Conservation (phyloP, 2,888 invertebrate genomes). For the Myopa tessellatipennis region DNA sequence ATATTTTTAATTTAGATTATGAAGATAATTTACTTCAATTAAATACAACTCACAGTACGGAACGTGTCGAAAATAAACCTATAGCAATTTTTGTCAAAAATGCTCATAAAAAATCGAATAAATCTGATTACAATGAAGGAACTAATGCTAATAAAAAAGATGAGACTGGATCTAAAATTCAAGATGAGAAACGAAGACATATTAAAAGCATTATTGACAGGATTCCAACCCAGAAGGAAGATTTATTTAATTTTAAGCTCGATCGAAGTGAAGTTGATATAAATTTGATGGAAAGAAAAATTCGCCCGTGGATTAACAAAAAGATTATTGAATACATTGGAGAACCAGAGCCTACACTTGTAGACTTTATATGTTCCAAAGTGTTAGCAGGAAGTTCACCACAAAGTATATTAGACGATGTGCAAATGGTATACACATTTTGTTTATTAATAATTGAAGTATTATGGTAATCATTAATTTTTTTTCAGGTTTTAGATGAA, state of each 20-base stretch:
- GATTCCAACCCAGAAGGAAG: conserved; percentile 97
- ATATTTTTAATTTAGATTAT: not conserved
- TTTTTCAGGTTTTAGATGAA: conserved; percentile 92
- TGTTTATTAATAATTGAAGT: not conserved
- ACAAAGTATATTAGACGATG: conserved; percentile 95
- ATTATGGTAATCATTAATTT: not conserved
- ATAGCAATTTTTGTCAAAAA: conserved; percentile 30
- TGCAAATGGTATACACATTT: conserved; percentile 87
- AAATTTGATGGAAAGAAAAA: conserved; percentile 91
- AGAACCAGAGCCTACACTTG: conserved; percentile 96
- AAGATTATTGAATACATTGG: conserved; percentile 99
- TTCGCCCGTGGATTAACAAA: conserved; percentile 99
- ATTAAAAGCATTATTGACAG: conserved; percentile 98
- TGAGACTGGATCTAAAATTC: conserved; percentile 76
- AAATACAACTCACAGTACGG: conserved; percentile 15
- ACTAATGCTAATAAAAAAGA: conserved; percentile 68
- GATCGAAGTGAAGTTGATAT: conserved; percentile 88
- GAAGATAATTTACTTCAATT: conserved; percentile 5
- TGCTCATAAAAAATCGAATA: conserved; percentile 56
- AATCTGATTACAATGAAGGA: conserved; percentile 56
- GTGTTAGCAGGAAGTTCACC: conserved; percentile 94
- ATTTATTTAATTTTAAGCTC: conserved; percentile 93
- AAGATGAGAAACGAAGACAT: conserved; percentile 95
- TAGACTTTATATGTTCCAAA: conserved; percentile 99
- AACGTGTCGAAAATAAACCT: conserved; percentile 27